Base-by-base conservation (phyloP, 64 coral and sea anemone genomes). In the Catalaphyllia jardinei region DNA sequence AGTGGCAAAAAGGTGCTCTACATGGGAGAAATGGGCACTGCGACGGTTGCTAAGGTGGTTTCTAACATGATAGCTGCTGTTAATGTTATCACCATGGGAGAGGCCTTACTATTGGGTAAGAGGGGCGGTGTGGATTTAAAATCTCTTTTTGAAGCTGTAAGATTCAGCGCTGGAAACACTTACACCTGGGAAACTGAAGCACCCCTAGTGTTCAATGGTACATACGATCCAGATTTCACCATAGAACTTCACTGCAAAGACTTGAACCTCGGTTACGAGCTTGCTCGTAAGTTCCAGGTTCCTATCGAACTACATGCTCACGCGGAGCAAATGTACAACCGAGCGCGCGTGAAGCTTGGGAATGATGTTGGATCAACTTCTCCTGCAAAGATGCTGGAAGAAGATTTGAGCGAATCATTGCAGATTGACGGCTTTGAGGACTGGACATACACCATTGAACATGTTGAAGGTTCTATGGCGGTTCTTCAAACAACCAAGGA, bases 211-310 rank as follows among this genome's bases (percentile, higher is more conserved):
- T 98, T 98, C 62, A 98, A 98, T 72, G 89, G 86, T 9, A 98
- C 52, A 19, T 98, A 94, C 76, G 78, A 98, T 38, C 95, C 95
- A 12, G 95, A 91, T 78, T 94, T 91, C 24, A 88, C 69, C 77
- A 87, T 98, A 12, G 92, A 91, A 14, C 92, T 98, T 1, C 89
- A 91, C 24, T 98, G 95, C 61, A 98, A 98, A 75, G 95, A 98
- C 67, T 29, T 98, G 62, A 73, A 78, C 60, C 88, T 98, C 27
- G 95, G 95, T 29, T 91, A 91, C 52, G 35, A 88, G 77, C 54
- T 98, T 11, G 73, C 88, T 13, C 72, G 72, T 25, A 84, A 89
- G 61, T 71, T 93, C 73, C 89, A 89, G 35, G 91, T 94, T 4
- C 87, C 92, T 28, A 75, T 76, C 11, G 79, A 94, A 11, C 12